These are phyloP conservation scores for Zosterops japonicus DNA, from an alignment of 2,113 vertebrate genomes.

Conservation along the genomic window DNA sequence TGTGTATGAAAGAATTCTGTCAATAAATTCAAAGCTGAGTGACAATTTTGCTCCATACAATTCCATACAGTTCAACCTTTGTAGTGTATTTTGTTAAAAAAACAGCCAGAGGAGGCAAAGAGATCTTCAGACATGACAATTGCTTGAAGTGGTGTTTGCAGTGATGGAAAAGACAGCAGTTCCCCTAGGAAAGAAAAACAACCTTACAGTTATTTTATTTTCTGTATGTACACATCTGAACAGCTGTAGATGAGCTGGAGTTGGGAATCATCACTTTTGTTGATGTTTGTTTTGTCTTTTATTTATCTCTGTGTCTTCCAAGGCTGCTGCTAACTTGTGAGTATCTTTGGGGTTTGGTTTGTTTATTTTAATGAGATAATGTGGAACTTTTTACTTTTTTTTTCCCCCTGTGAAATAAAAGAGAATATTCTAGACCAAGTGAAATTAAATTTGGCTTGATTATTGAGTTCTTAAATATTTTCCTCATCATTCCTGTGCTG, in stretches of 20 bases:
- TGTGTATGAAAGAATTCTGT: background rate
- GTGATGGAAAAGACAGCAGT: conserved; percentile 56
- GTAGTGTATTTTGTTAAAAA: conserved; percentile 16
- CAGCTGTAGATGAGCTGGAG: conserved; percentile 1
- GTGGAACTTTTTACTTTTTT: background rate
- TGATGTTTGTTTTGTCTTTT: conserved; percentile 25
- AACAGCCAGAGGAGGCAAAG: background rate
- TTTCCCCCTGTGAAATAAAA: background rate
- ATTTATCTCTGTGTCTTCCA: background rate
- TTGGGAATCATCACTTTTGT: conserved; percentile 25
- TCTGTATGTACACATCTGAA: conserved; percentile 4
- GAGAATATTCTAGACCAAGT: background rate
- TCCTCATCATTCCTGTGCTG: background rate
- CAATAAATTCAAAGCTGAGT: background rate
- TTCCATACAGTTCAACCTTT: background rate
- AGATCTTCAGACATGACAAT: conserved; percentile 6
- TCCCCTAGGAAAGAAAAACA: conserved; percentile 34
- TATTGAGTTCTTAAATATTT: background rate
- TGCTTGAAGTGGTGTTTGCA: conserved; percentile 51
- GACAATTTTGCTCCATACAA: background rate
- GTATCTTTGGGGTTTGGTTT: background rate
- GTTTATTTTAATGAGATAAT: background rate
- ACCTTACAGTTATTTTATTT: conserved; percentile 26
- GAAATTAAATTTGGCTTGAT: background rate
- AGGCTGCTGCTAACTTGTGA: background rate